Percentiles rank a stretch among this genome's conserved stretches.
Conservation (phyloP, 2,113 vertebrate species). For the Brachypodius melanocephalos region DNA sequence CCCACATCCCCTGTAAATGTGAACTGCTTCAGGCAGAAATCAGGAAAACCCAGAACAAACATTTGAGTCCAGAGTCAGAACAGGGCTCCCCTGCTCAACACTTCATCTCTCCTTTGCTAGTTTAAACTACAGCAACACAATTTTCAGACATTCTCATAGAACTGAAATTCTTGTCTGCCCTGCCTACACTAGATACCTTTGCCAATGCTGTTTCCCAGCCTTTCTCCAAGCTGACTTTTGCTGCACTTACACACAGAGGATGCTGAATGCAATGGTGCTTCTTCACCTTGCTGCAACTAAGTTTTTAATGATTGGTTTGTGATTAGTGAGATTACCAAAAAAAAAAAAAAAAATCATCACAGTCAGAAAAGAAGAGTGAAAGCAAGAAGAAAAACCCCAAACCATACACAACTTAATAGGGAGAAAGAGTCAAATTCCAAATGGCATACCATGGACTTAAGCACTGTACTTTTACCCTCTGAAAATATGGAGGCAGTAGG, state of each 20-base stretch:
- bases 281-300: background rate
- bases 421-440: slow-evolving; percentile 67
- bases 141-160: background rate
- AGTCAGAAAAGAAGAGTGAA: slow-evolving; percentile 26
- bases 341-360: background rate
- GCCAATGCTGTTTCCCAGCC: background rate
- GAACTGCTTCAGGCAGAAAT: background rate
- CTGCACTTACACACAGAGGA: background rate
- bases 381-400: background rate
- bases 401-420: slow-evolving; percentile 12
- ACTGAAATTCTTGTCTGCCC: background rate
- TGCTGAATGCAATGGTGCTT: background rate
- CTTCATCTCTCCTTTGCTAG: background rate
- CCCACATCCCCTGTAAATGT: background rate
- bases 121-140: background rate
- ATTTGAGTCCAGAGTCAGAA: background rate
- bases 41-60: background rate
- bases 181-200: background rate
- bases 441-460: slow-evolving; percentile 72
- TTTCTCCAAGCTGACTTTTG: background rate
- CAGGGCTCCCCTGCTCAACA: background rate
- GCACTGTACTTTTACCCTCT: slow-evolving; percentile 76
- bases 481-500: slow-evolving; percentile 73
- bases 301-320: background rate
- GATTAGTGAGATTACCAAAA: background rate